Percentiles rank a stretch among this genome's conserved stretches.
Conservation (phyloP, 2,888 invertebrate species). For the Agriotes lineatus region DNA sequence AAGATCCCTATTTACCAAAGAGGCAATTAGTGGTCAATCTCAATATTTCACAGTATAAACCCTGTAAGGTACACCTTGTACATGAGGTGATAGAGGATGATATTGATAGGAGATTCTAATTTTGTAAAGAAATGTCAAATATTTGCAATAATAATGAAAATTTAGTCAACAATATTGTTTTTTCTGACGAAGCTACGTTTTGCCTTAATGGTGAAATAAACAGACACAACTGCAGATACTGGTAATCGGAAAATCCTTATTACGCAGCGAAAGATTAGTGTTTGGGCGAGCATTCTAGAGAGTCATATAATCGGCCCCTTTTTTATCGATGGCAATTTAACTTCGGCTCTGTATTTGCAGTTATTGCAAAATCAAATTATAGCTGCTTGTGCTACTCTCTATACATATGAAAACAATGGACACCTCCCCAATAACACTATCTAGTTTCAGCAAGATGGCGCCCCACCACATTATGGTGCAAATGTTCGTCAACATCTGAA, state of each 20-base stretch:
- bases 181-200: slow-evolving; percentile 22
- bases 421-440: slow-evolving; percentile 12
- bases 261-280: slow-evolving; percentile 27
- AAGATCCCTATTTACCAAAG: slow-evolving; percentile 13
- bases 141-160: slow-evolving; percentile 5
- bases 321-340: slow-evolving; percentile 29
- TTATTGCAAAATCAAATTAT: slow-evolving; percentile 22
- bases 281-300: slow-evolving; percentile 18
- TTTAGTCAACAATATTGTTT: slow-evolving; percentile 12
- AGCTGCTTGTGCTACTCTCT: slow-evolving; percentile 12
- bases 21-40: slow-evolving; percentile 9
- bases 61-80: not conserved
- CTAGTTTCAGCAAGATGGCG: slow-evolving; percentile 18
- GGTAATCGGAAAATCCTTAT: slow-evolving; percentile 16
- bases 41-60: slow-evolving; percentile 15
- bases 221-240: slow-evolving; percentile 25
- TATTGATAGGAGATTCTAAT: slow-evolving; percentile 15
- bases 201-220: slow-evolving; percentile 18
- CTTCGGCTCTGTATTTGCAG: slow-evolving; percentile 21
- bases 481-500: slow-evolving; percentile 18
- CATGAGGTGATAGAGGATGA: slow-evolving; percentile 7
- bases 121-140: slow-evolving; percentile 10
- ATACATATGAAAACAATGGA: slow-evolving; percentile 15
- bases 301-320: slow-evolving; percentile 19
- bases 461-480: slow-evolving; percentile 22